A percentile compares a stretch with the other conserved stretches of the same genome.
Conservation (phyloP, 2,113 vertebrate genomes). For the Gulo gulo region DNA sequence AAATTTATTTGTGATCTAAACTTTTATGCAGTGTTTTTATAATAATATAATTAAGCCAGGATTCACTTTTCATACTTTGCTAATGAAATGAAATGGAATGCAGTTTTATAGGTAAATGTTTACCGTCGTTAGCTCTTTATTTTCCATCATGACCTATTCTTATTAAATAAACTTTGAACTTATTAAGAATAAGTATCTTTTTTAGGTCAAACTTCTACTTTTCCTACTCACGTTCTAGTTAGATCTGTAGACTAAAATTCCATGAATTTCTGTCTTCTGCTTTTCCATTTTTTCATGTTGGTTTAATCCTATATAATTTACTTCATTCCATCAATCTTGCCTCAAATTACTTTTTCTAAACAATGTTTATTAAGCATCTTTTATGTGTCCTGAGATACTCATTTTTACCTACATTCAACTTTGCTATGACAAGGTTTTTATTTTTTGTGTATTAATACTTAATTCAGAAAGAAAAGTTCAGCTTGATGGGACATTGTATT, state of each 20-base stretch:
- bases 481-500: not conserved
- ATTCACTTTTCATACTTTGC: not conserved
- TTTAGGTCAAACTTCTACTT: not conserved
- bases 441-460: not conserved
- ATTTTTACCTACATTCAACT: not conserved
- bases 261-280: not conserved
- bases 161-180: not conserved
- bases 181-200: not conserved
- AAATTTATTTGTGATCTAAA: not conserved
- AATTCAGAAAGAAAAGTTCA: not conserved
- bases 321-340: conserved; percentile 21
- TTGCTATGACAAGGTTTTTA: not conserved
- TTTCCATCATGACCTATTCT: not conserved
- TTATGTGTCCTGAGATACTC: not conserved
- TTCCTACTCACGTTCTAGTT: not conserved
- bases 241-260: not conserved
- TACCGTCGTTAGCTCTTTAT: not conserved
- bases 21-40: not conserved
- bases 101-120: not conserved
- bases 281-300: not conserved
- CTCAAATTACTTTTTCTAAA: conserved; percentile 26
- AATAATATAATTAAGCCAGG: not conserved
- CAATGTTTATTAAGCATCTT: conserved; percentile 5
- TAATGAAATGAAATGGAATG: not conserved
- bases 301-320: not conserved